Evolutionary conservation across 30 jellyfish, hydroid and myxozoan genomes (phyloP).

Genomic region (Mastigias papua): DNA sequence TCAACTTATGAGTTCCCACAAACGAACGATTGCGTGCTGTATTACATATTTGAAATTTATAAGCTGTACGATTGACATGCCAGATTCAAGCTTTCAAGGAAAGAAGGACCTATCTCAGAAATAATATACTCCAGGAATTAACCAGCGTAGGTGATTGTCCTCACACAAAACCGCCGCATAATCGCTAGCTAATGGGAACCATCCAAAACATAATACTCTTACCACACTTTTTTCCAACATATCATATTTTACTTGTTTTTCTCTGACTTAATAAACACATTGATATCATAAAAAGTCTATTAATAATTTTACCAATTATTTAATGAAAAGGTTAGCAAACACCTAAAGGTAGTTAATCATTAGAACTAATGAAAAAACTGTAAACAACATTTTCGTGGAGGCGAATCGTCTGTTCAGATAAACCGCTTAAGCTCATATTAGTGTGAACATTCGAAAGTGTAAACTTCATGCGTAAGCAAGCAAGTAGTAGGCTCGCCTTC

Average conservation of each 20-base stretch:
- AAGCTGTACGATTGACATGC: background rate
- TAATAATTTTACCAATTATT: background rate
- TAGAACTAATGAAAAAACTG: background rate
- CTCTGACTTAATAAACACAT: background rate
- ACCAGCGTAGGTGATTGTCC: conserved; percentile 1
- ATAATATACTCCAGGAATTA: background rate
- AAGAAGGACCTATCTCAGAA: background rate
- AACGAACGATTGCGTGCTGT: background rate
- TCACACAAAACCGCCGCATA: conserved; percentile 2
- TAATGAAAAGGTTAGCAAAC: background rate
- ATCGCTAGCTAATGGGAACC: conserved; percentile 2
- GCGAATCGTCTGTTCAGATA: too few species aligned
- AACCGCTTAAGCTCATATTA: too few species aligned
- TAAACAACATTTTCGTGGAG: background rate
- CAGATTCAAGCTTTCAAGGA: background rate
- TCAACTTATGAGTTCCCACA: too few species aligned
- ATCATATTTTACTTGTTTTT: background rate
- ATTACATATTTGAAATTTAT: background rate
- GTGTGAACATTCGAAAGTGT: too few species aligned
- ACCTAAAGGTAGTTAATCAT: background rate
- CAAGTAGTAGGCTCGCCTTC: too few species aligned
- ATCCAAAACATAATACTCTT: background rate
- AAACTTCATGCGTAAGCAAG: too few species aligned
- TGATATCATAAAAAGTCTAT: background rate
- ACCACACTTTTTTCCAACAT: background rate